These are phyloP conservation scores for Drosophila santomea DNA, from an alignment of 1,140 invertebrate species.

Conservation along the genomic window DNA sequence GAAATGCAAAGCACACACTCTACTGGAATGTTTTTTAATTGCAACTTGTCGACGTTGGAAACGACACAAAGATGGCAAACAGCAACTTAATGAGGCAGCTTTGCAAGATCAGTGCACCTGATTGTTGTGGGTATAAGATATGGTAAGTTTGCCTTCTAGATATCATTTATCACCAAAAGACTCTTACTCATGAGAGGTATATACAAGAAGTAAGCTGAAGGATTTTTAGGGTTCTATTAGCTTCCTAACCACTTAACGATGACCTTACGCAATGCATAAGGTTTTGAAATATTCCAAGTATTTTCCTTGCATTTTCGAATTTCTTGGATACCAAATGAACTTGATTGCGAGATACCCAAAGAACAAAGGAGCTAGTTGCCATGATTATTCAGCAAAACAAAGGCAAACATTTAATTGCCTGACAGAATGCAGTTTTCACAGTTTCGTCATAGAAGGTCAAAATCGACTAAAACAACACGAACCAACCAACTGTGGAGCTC, in stretches of 20 bases:
- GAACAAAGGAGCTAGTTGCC: conserved; percentile 39
- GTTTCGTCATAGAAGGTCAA: conserved; percentile 55
- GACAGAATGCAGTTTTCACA: conserved; percentile 65
- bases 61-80: conserved; percentile 3
- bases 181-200: too few species aligned
- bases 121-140: conserved; percentile 3
- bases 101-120: conserved; percentile 20
- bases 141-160: conserved; percentile 9
- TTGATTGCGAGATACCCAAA: conserved; percentile 7
- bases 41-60: conserved; percentile 39
- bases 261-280: not conserved
- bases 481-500: conserved; percentile 23
- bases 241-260: too few species aligned
- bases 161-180: conserved; percentile 17
- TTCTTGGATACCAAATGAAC: conserved; percentile 1
- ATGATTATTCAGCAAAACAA: conserved; percentile 44
- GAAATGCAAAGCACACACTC: conserved; percentile 29
- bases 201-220: too few species aligned
- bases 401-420: conserved; percentile 60
- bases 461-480: conserved; percentile 62
- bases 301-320: conserved; percentile 6
- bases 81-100: conserved; percentile 36
- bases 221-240: too few species aligned
- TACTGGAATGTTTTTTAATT: conserved; percentile 52
- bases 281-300: not conserved